Percentiles rank a stretch among this genome's conserved stretches.
These are phyloP conservation scores for Brachionus angularis DNA, from an alignment of 1,140 invertebrate species.

Conservation along the genomic window DNA sequence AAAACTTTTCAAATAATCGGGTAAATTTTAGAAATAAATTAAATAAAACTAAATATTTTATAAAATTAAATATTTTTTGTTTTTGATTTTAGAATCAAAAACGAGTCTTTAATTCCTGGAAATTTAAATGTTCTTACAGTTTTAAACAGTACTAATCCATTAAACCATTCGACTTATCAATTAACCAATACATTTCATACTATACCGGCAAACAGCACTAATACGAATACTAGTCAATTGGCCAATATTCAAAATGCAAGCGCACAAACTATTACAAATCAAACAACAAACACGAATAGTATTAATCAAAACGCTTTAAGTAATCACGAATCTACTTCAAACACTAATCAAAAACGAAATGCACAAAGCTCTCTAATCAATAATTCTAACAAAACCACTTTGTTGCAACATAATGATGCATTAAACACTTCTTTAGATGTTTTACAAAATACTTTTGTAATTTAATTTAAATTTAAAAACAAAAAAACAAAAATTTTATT, in stretches of 20 bases:
- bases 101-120: slow-evolving; percentile 25
- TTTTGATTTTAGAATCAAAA: background rate
- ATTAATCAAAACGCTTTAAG: background rate
- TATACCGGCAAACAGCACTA: background rate
- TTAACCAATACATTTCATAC: slow-evolving; percentile 11
- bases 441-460: slow-evolving; percentile 22
- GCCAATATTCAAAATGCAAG: background rate
- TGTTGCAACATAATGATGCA: slow-evolving; percentile 23
- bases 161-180: slow-evolving; percentile 15
- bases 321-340: background rate
- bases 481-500: background rate
- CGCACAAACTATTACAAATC: background rate
- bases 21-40: background rate
- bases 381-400: slow-evolving; percentile 27
- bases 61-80: background rate
- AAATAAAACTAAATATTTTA: background rate
- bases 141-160: slow-evolving; percentile 10
- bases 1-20: slow-evolving; percentile 39
- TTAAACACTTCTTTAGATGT: slow-evolving; percentile 26
- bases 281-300: background rate
- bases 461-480: too few species aligned
- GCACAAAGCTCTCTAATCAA: background rate
- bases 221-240: background rate
- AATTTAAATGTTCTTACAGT: slow-evolving; percentile 31
- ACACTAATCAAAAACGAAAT: slow-evolving; percentile 5